phyloP scores from a whole-genome alignment of 1,140 invertebrate species.

The Hormaphis cornu region DNA sequence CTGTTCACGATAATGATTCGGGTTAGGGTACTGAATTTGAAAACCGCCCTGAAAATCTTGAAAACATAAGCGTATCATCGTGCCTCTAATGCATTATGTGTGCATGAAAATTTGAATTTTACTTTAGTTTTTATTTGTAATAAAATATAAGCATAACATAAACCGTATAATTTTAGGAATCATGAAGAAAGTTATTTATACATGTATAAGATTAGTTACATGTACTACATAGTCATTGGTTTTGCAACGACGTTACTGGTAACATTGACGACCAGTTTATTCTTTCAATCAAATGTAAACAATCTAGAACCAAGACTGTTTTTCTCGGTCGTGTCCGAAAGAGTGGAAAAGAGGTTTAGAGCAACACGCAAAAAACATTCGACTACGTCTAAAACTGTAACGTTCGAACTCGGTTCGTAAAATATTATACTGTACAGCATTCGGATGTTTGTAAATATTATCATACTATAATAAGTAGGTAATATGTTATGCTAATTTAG shows the following conservation, averaged over 20 bases:
- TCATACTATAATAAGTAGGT: too few species aligned
- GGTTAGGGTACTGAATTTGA: too few species aligned
- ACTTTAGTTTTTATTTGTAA: too few species aligned
- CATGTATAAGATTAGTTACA: constrained; percentile 71
- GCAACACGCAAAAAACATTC: not conserved
- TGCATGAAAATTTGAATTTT: too few species aligned
- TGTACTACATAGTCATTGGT: constrained; percentile 72
- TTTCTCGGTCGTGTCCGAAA: not conserved
- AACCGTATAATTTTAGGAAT: not conserved
- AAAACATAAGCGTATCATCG: too few species aligned
- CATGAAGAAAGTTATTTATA: constrained; percentile 48
- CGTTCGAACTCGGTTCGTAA: not conserved
- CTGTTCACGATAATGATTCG: too few species aligned
- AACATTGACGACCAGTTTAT: constrained; percentile 51
- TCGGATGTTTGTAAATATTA: too few species aligned
- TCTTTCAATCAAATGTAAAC: constrained; percentile 34
- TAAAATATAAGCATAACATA: too few species aligned
- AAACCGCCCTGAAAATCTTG: too few species aligned
- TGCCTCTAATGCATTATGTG: too few species aligned
- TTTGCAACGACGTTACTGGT: constrained; percentile 54
- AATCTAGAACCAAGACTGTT: not conserved
- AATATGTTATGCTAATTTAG: too few species aligned
- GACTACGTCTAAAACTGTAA: not conserved
- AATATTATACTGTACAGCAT: too few species aligned
- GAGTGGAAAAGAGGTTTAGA: not conserved